Base-by-base conservation (phyloP, 1,140 invertebrate genomes). In the Diabrotica undecimpunctata region DNA sequence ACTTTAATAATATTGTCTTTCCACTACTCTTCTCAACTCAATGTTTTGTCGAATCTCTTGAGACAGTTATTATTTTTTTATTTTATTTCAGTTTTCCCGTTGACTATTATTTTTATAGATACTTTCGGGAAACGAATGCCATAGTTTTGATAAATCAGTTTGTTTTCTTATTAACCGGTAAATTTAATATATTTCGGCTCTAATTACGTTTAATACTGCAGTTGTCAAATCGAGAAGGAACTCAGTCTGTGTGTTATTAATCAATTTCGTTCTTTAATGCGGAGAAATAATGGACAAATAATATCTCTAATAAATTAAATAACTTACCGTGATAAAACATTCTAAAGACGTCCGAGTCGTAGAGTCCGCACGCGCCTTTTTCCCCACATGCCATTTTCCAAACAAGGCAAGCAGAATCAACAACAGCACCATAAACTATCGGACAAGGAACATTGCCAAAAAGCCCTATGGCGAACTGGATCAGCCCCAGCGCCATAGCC, bases 371-470 rank as follows among this genome's bases (percentile, higher is more conserved):
- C 46, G 90, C 90, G 61, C 91, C 92, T 70, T 86, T 81, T 69
- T 91, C 85, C 35, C 89, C 90, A 75, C 92, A 94, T 4, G 88
- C 87, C 38, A 84, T 87, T 78, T 94, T 91, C 87, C 94, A 95
- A 70, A 95, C 86, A 3, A 94, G 83, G 81, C 94, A 96, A 0
- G 93, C 91, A 2, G 91, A 93, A 83, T 96, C 94, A 46, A 96
- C 91, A 9, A 95, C 90, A 62, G 91, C 90, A 65, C 93, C 94
- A 79, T 96, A 96, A 68, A 96, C 87, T 73, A 95, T 93, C 11
- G 94, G 92, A 81, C 94, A 96, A 69, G 94, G 94, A 69, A 96
- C 93, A 78, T 95, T 96, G 65, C 93, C 93, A 79, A 96, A 95
- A 66, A 96, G 83, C 50, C 93, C 93, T 70, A 95, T 95, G 57